Evolutionary conservation across 2,113 vertebrate genomes (phyloP), one percentile per base, ranked within the genome.

Genomic region (Rostratula benghalensis): DNA sequence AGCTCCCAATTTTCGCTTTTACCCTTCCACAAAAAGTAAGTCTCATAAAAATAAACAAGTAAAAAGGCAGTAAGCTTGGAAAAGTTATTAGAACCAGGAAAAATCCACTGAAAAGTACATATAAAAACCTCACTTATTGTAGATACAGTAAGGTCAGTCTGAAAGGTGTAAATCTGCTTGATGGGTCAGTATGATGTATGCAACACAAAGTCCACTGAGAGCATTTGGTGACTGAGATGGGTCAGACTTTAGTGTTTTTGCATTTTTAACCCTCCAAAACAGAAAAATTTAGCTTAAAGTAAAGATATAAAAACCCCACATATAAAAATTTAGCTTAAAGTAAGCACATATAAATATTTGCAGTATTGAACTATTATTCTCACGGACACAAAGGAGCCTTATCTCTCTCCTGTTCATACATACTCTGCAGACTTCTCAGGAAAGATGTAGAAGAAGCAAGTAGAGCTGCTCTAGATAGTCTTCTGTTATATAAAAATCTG

Each of bases 401-500:
- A 25, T n/a, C 14, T 87, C n/a, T 53, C 17, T 48, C 18, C 35
- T 89, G 25, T 83, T 84, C 50, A 12, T 57, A 56, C 12, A 71
- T 88, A 53, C 51, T 84, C 63, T 87, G 43, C 24, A 46, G 57
- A 39, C 33, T 78, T 78, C 39, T 77, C 81, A 73, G 75, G 73
- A 94, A 95, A 96, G 65, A 65, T 28, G 20, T 67, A 41, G 25
- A 80, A 83, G n/a, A 82, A 82, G n/a, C 50, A 83, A 93, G 83
- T 31, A 61, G 85, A 96, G 92, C 50, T 94, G 0, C 30, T 89
- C 94, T 82, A 93, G 70, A 79, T 37, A 82, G 53, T 83, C 56
- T 86, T 94, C 90, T 90, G 69, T 91, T 95, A 88, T 80, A 85
- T 53, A 89, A 93, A 96, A 82, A 50, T 65, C 30, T 50, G n/a